Evolutionary conservation across 1,140 invertebrate species (phyloP).

Genomic region (Theocolax elegans): DNA sequence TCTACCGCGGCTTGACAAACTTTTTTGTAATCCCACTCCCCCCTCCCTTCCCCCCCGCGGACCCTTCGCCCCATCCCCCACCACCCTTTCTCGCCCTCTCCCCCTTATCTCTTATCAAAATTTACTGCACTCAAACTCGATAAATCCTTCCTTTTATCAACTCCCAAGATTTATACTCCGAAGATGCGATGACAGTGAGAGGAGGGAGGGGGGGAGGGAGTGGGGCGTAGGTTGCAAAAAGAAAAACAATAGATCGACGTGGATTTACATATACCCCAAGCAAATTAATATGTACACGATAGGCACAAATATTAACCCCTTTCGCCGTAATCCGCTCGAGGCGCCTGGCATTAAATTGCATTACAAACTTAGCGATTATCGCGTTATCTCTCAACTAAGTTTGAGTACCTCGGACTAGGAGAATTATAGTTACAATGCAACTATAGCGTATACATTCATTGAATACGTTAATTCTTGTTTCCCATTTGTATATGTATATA

Average conservation of each 20-base stretch:
- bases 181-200: neutral
- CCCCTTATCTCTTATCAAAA: slow-evolving; percentile 34
- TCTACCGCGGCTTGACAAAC: slow-evolving; percentile 22
- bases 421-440: slow-evolving; percentile 36
- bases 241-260: too few relatives aligned
- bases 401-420: slow-evolving; percentile 24
- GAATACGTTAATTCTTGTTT: slow-evolving; percentile 12
- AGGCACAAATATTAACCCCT: slow-evolving; percentile 32
- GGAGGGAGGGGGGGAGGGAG: too few relatives aligned
- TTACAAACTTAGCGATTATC: slow-evolving; percentile 44
- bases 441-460: slow-evolving; percentile 11
- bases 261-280: neutral
- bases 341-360: slow-evolving; percentile 36
- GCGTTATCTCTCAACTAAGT: slow-evolving; percentile 37
- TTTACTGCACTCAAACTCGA: slow-evolving; percentile 37
- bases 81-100: neutral
- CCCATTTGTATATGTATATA: neutral
- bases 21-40: slow-evolving; percentile 38
- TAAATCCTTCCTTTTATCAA: slow-evolving; percentile 39
- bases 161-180: slow-evolving; percentile 7
- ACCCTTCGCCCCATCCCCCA: neutral
- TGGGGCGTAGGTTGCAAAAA: too few relatives aligned
- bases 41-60: neutral
- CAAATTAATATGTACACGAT: slow-evolving; percentile 32
- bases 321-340: neutral